Evolutionary conservation across 2,797 vertebrate genomes (phyloP), one percentile per base, ranked within the genome.

Genomic region (Amphiprion clarkii): DNA sequence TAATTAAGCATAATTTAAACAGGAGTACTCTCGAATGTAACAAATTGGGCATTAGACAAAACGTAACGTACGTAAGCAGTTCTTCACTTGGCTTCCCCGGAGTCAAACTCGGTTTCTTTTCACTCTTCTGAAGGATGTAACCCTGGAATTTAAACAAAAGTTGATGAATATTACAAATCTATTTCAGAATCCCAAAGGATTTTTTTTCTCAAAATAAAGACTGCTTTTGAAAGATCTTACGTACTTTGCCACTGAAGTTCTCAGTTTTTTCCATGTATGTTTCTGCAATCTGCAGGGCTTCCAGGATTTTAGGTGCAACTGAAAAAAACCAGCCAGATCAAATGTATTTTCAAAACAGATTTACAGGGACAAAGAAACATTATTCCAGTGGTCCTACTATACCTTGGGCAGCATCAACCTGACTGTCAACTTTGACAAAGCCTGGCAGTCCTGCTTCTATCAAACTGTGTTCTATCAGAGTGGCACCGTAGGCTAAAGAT

Each of bases 401-500:
- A 96, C 96, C 95, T 92, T 92, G 82, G 6, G 89, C 65, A 42
- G 89, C 92, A 88, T 95, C 94, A 70, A 92, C 91, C 51, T 96
- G 94, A 74, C 88, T 83, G 85, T 97, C 96, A 55, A 95, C 74
- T 94, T 96, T 99, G 80, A 96, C 81, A 57, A 84, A 92, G 59
- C 95, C 95, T 1, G 94, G 61, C 60, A 99, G 93, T 71, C 97
- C 97, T 5, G 81, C 93, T 91, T 97, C 96, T 75, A 96, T 94
- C 69, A 99, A 93, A 90, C 98, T 98, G 84, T 99, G 97, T 67
- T 99, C 98, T 4, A 99, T 98, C 33, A 99, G 92, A 49, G 97
- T 95, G 63, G 96, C 95, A 62, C 98, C 98, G 29, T 96, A 99
- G 9, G 97, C 94, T 95, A 81, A 5, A 36, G 31, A 68, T 19